A percentile compares a stretch with the other conserved stretches of the same genome.
Conservation (phyloP, 2,113 vertebrate species). For the Alosa alosa region DNA sequence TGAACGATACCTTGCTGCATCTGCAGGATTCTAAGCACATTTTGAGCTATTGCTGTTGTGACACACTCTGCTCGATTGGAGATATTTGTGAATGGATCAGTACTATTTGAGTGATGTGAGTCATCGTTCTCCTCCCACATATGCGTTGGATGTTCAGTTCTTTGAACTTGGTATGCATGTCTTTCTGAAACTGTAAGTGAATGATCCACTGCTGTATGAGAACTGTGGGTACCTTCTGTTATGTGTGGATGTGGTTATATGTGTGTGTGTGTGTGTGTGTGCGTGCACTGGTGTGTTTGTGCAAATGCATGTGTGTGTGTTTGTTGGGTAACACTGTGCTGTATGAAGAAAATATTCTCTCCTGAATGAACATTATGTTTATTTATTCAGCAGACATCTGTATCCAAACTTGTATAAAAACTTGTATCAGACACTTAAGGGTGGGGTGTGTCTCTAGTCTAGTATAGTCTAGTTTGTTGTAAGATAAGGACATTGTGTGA, state of each 20-base stretch:
- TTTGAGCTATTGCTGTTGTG: neutral
- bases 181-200: neutral
- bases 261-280: neutral
- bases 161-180: neutral
- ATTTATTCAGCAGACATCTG: neutral
- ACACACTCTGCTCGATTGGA: neutral
- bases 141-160: neutral
- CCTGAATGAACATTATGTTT: neutral
- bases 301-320: neutral
- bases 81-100: neutral
- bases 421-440: neutral
- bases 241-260: neutral
- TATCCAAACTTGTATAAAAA: neutral
- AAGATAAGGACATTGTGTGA: no score
- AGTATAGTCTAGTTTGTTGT: neutral
- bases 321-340: neutral
- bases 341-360: neutral
- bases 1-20: conserved; percentile 1
- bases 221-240: neutral
- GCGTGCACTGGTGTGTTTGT: neutral
- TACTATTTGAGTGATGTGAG: neutral
- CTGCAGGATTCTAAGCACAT: neutral
- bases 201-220: neutral
- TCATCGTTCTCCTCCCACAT: neutral
- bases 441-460: neutral